Evolutionary conservation across 2,797 vertebrate species (phyloP), one percentile per base, ranked within the genome.

Genomic region (Sebastes baramenuke): DNA sequence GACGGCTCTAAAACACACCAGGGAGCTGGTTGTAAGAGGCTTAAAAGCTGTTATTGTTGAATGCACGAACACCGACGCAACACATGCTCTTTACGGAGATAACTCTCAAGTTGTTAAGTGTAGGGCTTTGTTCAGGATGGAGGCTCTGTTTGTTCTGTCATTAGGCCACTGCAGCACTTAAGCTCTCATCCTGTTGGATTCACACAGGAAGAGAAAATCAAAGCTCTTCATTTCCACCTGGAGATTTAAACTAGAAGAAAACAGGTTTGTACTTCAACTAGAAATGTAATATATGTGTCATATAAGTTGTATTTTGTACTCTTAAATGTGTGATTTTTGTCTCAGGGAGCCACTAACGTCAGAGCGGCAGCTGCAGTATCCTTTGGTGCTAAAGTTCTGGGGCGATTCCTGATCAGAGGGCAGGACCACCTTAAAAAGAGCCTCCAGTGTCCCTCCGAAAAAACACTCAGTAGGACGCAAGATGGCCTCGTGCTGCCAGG

Each of bases 331-430:
- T 66, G 58, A 55, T 86, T 82, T 75, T 49, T 87, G 70, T 92
- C 85, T 6, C 92, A 96, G 95, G 93, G 91, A 94, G 83, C 83
- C 87, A 82, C 82, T 95, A 93, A 95, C 88, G 67, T 88, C 60
- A 74, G 92, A 88, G 75, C 68, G 67, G 82, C 75, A 64, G 80
- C 55, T 16, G 12, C 68, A 20, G 77, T 67, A 79, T 89, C 85
- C 87, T 89, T 91, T 92, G 94, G 95, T 96, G 96, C 95, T 95
- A 93, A 81, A 89, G 59, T 72, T 86, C 82, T 78, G 77, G 73
- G 75, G 66, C 11, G 22, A 61, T n/a, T 75, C 74, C 82, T 80
- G 87, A 85, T 66, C 85, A 22, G 81, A 77, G 65, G 77, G 62
- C 59, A 27, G 85, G 72, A 61, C 32, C 58, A 56, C 16, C 64